Evolutionary conservation across 2,113 vertebrate species (phyloP), one percentile per base, ranked within the genome.

Genomic region (Eupsittula cactorum): DNA sequence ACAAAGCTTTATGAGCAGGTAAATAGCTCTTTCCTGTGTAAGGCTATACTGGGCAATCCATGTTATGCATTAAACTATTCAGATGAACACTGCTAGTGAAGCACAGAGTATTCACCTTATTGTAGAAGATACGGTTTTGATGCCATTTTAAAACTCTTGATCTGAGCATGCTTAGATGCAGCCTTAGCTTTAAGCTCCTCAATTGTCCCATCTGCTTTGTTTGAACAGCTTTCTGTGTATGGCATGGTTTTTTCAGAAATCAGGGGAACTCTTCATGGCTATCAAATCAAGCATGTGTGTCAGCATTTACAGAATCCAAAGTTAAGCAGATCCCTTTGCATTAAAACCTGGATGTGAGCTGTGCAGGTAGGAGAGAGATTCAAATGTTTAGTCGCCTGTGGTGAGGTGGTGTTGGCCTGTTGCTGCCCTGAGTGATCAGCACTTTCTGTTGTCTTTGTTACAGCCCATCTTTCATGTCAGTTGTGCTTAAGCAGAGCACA

Each of bases 331-430:
- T 14, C 16, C 31, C 16, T 92, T 53, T 69, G 37, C 44, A 28
- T 67, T 80, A 39, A 57, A 69, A 86, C 19, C 37, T 86, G 68
- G 28, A 16, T 83, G 25, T 39, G 35, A 59, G 44, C 68, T 67
- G 82, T 52, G 29, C 55, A 83, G 75, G 67, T 77, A 7, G 53
- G 67, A 86, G 44, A 75, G 70, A 52, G 55, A 13, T 37, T 75
- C 11, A 27, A 46, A 33, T 0, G 1, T 42, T 52, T 11, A 4
- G 55, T 21, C 7, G 15, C 9, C 33, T 0, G 1, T 11, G 37
- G n/a, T 29, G 42, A 17, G 25, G 2, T 59, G 53, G 46, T 29
- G 8, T 16, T 52, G 37, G 3, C 37, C 6, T 31, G 37, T 47
- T 17, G 11, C 67, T 92, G 70, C 57, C 67, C 60, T 47, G 25